A percentile compares a stretch with the other conserved stretches of the same genome.
Evolutionary conservation across 2,888 invertebrate genomes (phyloP).

Genomic region (Andricus quercusramuli): DNA sequence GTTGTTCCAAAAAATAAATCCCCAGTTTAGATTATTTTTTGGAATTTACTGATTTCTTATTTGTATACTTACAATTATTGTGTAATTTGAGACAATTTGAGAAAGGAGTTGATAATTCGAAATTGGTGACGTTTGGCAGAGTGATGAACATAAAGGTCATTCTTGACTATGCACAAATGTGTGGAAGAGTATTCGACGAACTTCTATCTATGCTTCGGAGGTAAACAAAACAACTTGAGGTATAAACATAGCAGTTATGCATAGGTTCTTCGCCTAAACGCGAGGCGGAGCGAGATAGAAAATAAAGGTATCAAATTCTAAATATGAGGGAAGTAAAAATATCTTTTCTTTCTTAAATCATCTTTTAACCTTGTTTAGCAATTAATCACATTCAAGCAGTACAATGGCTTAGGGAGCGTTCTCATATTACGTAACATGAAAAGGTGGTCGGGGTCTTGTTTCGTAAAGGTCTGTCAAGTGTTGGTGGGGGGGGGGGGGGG

Average conservation of each 20-base stretch:
- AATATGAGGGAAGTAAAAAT: not conserved
- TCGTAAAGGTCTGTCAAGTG: no score
- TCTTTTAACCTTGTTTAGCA: not conserved
- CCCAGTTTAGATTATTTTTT: not conserved
- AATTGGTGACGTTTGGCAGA: not conserved
- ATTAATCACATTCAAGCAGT: no score
- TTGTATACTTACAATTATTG: not conserved
- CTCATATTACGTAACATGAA: no score
- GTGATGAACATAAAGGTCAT: not conserved
- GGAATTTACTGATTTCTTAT: not conserved
- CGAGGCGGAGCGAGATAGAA: no score
- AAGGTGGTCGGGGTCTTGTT: no score
- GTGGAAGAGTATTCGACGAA: no score
- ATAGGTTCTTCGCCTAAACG: no score
- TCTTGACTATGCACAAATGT: no score
- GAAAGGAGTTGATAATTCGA: not conserved
- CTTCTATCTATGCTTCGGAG: not conserved
- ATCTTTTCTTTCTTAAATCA: not conserved
- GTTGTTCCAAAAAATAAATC: not conserved
- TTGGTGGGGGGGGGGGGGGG: no score
- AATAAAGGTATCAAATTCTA: not conserved
- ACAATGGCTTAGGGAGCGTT: no score
- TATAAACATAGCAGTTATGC: no score
- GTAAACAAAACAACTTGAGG: not conserved
- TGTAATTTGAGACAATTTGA: not conserved